Evolutionary conservation across 2,888 invertebrate species (phyloP).

Genomic region (Prosopocoilus inquinatus): DNA sequence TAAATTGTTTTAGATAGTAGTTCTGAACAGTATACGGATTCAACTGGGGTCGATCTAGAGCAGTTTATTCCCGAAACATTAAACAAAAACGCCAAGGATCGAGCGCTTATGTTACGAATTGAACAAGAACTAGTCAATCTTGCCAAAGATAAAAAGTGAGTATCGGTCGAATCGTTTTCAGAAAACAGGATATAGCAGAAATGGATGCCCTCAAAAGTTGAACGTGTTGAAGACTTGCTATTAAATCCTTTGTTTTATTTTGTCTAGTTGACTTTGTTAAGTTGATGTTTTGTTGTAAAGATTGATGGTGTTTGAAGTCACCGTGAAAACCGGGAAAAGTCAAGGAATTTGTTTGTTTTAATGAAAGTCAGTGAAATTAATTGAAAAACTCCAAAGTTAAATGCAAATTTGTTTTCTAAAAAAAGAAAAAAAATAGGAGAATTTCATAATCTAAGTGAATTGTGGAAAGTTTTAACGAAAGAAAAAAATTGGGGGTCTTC

Average conservation of each 20-base stretch:
- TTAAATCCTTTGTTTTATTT: background rate
- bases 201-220: background rate
- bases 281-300: no score
- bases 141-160: constrained; percentile 78
- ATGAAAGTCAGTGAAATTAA: no score
- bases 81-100: constrained; percentile 86
- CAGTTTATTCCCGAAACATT: constrained; percentile 87
- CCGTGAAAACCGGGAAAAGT: no score
- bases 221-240: background rate
- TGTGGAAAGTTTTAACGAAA: no score
- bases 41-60: constrained; percentile 77
- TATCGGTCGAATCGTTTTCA: constrained; percentile 18
- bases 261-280: no score
- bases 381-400: no score
- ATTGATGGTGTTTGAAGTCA: no score
- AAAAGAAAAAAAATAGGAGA: no score
- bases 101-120: constrained; percentile 78
- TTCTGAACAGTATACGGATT: constrained; percentile 72
- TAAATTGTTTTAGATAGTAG: constrained; percentile 71
- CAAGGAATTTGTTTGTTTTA: no score
- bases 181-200: background rate
- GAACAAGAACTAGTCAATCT: constrained; percentile 85
- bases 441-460: no score
- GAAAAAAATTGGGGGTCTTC: no score
- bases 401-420: no score